Percentiles rank a stretch among this genome's conserved stretches.
phyloP scores from a whole-genome alignment of 1,140 invertebrate genomes.

The Zophobas morio region DNA sequence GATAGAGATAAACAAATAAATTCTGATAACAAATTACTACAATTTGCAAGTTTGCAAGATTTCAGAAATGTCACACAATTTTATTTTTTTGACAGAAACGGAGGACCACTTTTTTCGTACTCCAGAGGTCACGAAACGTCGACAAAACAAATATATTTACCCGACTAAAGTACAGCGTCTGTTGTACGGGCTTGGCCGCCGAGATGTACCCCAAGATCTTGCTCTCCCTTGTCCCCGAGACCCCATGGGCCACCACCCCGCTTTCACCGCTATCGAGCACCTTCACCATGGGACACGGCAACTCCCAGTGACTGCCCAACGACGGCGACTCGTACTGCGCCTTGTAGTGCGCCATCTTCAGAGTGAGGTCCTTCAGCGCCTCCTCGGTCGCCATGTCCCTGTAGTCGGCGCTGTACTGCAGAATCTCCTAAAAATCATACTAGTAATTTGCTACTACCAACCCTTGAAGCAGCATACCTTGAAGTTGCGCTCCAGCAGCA shows the following conservation, averaged over 20 bases:
- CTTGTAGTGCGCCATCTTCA: slow-evolving; percentile 90
- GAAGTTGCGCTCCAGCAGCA: slow-evolving; percentile 88
- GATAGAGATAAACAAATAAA: too few species aligned
- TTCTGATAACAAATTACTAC: too few species aligned
- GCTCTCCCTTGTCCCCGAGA: slow-evolving; percentile 80
- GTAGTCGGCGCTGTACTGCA: slow-evolving; percentile 93
- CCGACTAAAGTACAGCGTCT: slow-evolving; percentile 64
- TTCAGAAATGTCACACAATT: too few species aligned
- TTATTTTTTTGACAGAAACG: too few species aligned
- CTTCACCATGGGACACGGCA: slow-evolving; percentile 74
- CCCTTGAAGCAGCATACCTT: too few species aligned
- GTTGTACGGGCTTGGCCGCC: slow-evolving; percentile 75
- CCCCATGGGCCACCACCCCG: slow-evolving; percentile 73
- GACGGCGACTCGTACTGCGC: slow-evolving; percentile 85
- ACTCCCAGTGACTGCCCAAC: slow-evolving; percentile 65
- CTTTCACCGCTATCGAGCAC: slow-evolving; percentile 80
- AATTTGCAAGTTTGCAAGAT: too few species aligned
- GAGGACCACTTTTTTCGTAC: too few species aligned
- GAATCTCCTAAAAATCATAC: slow-evolving; percentile 80
- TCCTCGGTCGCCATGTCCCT: slow-evolving; percentile 80
- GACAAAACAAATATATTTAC: too few species aligned
- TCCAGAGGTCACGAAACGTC: too few species aligned
- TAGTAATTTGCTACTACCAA: too few species aligned
- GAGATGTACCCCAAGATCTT: slow-evolving; percentile 85
- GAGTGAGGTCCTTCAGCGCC: slow-evolving; percentile 86